A percentile compares a stretch with the other conserved stretches of the same genome.
These are phyloP conservation scores for Operophtera brumata DNA, from an alignment of 2,888 invertebrate genomes.

Conservation along the genomic window DNA sequence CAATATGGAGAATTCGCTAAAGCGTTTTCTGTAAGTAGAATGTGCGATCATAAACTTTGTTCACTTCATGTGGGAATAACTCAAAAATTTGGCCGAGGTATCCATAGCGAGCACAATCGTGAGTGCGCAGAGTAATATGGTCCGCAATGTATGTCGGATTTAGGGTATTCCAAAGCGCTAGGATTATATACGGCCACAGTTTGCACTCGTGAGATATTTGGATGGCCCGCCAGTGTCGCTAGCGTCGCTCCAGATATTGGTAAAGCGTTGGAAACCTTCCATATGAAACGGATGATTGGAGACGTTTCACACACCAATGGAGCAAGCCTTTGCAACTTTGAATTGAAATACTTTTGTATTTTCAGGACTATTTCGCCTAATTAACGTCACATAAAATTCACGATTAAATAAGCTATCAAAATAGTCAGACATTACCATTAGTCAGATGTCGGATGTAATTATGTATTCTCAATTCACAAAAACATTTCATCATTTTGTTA, in stretches of 20 bases:
- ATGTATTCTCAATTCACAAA: slow-evolving; percentile 31
- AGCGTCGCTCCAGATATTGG: slow-evolving; percentile 41
- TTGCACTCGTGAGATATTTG: slow-evolving; percentile 48
- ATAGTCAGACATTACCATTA: slow-evolving; percentile 25
- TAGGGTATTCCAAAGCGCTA: slow-evolving; percentile 59
- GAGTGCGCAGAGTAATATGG: slow-evolving; percentile 61
- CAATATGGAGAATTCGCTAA: slow-evolving; percentile 53
- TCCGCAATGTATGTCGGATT: slow-evolving; percentile 63
- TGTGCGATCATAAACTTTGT: slow-evolving; percentile 67
- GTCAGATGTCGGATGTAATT: slow-evolving; percentile 33
- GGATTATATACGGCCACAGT: slow-evolving; percentile 55
- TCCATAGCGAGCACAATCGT: slow-evolving; percentile 58
- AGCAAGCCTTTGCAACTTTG: slow-evolving; percentile 16
- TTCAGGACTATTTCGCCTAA: slow-evolving; percentile 2
- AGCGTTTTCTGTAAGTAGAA: slow-evolving; percentile 60
- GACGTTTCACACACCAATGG: slow-evolving; percentile 33
- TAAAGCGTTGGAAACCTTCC: slow-evolving; percentile 42
- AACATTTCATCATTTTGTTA: slow-evolving; percentile 28
- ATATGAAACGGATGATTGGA: slow-evolving; percentile 32
- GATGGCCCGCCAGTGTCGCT: slow-evolving; percentile 44
- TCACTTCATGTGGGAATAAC: slow-evolving; percentile 65
- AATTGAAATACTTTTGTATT: slow-evolving; percentile 2
- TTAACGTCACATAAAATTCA: slow-evolving; percentile 11
- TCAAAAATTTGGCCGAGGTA: slow-evolving; percentile 73
- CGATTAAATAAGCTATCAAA: slow-evolving; percentile 11